phyloP scores from a whole-genome alignment of 1,140 invertebrate genomes.

The Drosophila sechellia region DNA sequence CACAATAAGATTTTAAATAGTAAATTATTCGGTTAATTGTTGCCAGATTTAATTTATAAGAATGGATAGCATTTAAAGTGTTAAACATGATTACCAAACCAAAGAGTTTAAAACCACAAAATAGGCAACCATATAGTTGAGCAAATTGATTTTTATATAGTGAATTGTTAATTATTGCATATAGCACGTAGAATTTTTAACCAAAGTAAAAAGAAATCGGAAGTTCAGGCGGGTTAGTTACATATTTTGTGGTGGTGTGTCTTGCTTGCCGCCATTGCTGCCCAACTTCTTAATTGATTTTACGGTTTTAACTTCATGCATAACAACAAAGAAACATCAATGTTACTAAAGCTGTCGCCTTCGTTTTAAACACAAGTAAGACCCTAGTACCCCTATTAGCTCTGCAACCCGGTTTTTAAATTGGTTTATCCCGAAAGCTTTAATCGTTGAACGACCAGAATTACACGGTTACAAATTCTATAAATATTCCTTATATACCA shows the following conservation, averaged over 20 bases:
- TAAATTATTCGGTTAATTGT: slow-evolving; percentile 77
- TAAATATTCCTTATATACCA: slow-evolving; percentile 28
- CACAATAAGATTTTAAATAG: slow-evolving; percentile 74
- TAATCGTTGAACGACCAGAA: slow-evolving; percentile 75
- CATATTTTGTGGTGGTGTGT: slow-evolving; percentile 22
- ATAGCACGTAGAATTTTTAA: slow-evolving; percentile 77
- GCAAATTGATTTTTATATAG: slow-evolving; percentile 80
- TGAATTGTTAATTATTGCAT: slow-evolving; percentile 81
- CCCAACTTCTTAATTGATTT: slow-evolving; percentile 48
- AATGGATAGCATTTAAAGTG: slow-evolving; percentile 55
- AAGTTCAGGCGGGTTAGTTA: slow-evolving; percentile 22
- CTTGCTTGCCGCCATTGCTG: slow-evolving; percentile 4
- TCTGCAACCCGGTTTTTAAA: slow-evolving; percentile 2
- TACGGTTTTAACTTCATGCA: slow-evolving; percentile 49
- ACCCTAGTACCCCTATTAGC: neutral
- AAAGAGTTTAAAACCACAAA: slow-evolving; percentile 65
- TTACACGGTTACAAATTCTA: slow-evolving; percentile 47
- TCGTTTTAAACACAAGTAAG: slow-evolving; percentile 34
- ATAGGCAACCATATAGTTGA: slow-evolving; percentile 57
- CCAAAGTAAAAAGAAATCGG: slow-evolving; percentile 28
- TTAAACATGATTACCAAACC: slow-evolving; percentile 69
- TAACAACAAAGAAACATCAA: slow-evolving; percentile 51
- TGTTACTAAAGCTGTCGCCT: slow-evolving; percentile 63
- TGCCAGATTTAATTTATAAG: slow-evolving; percentile 73
- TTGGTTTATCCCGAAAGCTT: slow-evolving; percentile 66